phyloP scores from a whole-genome alignment of 2,888 invertebrate species.

The Philopedon plagiatum region DNA sequence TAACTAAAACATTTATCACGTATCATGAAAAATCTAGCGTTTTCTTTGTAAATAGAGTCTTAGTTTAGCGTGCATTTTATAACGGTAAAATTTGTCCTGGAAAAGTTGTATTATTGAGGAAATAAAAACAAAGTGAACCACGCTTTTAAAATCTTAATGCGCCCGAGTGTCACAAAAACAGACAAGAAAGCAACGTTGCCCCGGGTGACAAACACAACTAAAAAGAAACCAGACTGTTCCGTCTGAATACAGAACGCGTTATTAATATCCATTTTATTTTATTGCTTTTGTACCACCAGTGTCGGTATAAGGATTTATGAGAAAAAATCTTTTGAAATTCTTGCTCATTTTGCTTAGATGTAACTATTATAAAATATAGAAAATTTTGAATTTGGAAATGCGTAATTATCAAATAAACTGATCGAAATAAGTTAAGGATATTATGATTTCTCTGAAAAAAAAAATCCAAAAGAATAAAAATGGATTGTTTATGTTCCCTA shows the following conservation, averaged over 20 bases:
- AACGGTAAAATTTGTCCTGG: slow-evolving; percentile 27
- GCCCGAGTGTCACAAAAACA: slow-evolving; percentile 29
- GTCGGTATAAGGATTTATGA: neutral
- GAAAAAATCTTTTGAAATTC: neutral
- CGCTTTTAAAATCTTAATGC: slow-evolving; percentile 39
- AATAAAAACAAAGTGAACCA: slow-evolving; percentile 42
- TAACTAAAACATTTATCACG: slow-evolving; percentile 10
- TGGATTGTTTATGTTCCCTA: no score
- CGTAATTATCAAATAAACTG: no score
- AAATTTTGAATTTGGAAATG: no score
- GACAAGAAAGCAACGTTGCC: slow-evolving; percentile 33
- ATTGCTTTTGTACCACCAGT: slow-evolving; percentile 5
- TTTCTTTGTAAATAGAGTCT: slow-evolving; percentile 25
- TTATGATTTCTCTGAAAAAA: no score
- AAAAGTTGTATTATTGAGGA: slow-evolving; percentile 38
- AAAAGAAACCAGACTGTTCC: slow-evolving; percentile 21
- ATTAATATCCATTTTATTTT: slow-evolving; percentile 28
- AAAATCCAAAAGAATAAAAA: no score
- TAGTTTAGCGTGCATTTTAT: slow-evolving; percentile 35
- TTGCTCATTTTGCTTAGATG: no score
- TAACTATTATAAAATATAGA: no score
- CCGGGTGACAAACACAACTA: slow-evolving; percentile 26
- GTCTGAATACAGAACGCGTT: slow-evolving; percentile 29
- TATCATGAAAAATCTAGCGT: slow-evolving; percentile 29
- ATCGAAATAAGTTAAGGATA: no score